These are phyloP conservation scores for Lethenteron reissneri DNA, from an alignment of 2,113 vertebrate species.

Conservation along the genomic window DNA sequence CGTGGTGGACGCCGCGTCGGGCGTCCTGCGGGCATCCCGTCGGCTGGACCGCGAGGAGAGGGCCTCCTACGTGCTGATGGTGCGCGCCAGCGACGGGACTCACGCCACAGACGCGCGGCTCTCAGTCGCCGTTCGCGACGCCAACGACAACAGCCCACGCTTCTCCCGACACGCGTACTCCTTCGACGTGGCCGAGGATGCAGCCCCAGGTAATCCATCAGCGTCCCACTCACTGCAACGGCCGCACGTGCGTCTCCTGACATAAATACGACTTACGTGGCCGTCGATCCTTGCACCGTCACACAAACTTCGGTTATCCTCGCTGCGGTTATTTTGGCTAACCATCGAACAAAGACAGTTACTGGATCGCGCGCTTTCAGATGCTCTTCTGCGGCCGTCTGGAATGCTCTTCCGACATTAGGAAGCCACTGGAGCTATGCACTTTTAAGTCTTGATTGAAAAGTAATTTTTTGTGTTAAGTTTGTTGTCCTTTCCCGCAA, in stretches of 20 bases:
- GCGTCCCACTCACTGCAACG: not conserved
- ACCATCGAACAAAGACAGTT: too few relatives aligned
- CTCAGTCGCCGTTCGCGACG: conserved; percentile 72
- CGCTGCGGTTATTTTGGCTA: too few relatives aligned
- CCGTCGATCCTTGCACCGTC: too few relatives aligned
- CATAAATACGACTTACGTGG: not conserved
- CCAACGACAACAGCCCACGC: conserved; percentile 75
- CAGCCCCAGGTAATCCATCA: conserved; percentile 40
- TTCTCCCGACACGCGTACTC: conserved; percentile 69
- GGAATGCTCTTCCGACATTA: too few relatives aligned
- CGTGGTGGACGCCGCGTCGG: conserved; percentile 69
- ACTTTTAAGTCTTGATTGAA: too few relatives aligned
- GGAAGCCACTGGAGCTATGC: too few relatives aligned
- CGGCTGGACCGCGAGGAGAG: conserved; percentile 67
- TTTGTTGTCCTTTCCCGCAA: too few relatives aligned
- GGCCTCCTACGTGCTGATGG: conserved; percentile 69
- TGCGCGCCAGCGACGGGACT: conserved; percentile 68
- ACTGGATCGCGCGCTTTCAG: too few relatives aligned
- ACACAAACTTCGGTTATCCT: too few relatives aligned
- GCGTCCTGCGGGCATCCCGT: conserved; percentile 64
- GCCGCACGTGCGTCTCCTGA: not conserved
- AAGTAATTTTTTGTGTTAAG: too few relatives aligned
- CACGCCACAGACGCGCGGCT: conserved; percentile 78
- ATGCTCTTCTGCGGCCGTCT: too few relatives aligned
- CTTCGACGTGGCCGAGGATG: conserved; percentile 72